Evolutionary conservation across 2,797 vertebrate genomes (phyloP).

Genomic region (Sebastes baramenuke): DNA sequence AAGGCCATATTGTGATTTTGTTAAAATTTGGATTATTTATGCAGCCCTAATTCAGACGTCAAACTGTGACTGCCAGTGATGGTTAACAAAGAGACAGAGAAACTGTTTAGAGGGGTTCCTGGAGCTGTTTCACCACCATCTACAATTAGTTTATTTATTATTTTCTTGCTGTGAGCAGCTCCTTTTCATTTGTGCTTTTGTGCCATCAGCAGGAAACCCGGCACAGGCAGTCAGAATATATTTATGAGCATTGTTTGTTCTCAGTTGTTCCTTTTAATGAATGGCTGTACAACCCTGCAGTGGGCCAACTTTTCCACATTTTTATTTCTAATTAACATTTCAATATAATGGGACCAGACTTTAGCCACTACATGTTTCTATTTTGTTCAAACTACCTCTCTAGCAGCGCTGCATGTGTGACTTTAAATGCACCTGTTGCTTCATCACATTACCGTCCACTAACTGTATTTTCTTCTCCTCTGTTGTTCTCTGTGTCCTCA

Average conservation of each 20-base stretch:
- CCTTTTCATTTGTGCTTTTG: neutral
- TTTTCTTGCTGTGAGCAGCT: neutral
- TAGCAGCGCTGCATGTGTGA: neutral
- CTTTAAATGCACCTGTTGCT: constrained; percentile 7
- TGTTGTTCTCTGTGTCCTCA: constrained; percentile 64
- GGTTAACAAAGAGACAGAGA: neutral
- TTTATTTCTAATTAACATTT: neutral
- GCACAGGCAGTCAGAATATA: neutral
- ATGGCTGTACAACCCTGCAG: neutral
- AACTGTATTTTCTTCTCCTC: constrained; percentile 13
- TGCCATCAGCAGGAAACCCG: neutral
- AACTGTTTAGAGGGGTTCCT: neutral
- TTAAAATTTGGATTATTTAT: too few relatives aligned
- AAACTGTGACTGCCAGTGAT: neutral
- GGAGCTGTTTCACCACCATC: neutral
- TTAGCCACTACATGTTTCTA: neutral
- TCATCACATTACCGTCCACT: constrained; percentile 21
- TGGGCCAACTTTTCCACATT: neutral
- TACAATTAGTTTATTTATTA: neutral
- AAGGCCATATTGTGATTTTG: too few relatives aligned
- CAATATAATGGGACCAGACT: neutral
- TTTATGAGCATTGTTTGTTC: neutral
- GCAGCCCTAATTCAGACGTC: neutral
- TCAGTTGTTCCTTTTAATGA: neutral
- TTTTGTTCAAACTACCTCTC: neutral